Evolutionary conservation across 1,140 invertebrate genomes (phyloP).

Genomic region (Leptestheria dahalacensis): DNA sequence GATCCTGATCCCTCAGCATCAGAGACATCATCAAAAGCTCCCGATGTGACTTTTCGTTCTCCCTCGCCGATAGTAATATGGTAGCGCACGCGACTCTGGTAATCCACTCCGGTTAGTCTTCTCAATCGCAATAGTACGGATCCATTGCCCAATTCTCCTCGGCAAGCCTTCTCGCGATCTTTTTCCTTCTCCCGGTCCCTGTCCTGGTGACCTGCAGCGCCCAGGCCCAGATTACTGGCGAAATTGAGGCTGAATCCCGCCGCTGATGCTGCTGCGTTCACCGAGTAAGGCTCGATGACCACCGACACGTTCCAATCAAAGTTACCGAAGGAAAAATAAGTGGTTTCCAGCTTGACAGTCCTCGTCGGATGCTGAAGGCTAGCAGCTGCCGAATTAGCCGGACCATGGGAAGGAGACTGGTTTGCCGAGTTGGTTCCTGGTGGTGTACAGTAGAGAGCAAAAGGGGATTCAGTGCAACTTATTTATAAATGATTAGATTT

Average conservation of each 20-base stretch:
- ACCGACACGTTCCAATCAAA: constrained; percentile 67
- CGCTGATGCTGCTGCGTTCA: constrained; percentile 1
- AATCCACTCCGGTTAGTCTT: constrained; percentile 33
- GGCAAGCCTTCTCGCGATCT: background rate
- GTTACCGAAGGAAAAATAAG: constrained; percentile 56
- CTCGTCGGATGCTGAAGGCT: background rate
- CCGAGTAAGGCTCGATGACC: constrained; percentile 40
- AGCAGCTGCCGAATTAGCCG: background rate
- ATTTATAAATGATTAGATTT: too few relatives aligned
- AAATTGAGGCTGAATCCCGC: constrained; percentile 4
- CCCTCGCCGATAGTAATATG: constrained; percentile 51
- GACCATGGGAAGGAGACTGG: background rate
- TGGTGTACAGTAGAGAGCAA: too few relatives aligned
- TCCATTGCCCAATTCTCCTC: constrained; percentile 20
- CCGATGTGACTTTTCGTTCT: constrained; percentile 54
- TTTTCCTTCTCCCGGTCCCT: background rate
- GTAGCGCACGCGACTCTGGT: constrained; percentile 32
- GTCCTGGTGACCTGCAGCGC: background rate
- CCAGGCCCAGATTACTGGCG: constrained; percentile 1
- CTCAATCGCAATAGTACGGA: constrained; percentile 24
- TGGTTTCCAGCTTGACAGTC: constrained; percentile 44
- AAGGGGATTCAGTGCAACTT: too few relatives aligned
- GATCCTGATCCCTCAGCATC: constrained; percentile 55
- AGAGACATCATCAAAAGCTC: constrained; percentile 56
- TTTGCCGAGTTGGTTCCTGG: background rate